Evolutionary conservation across 1,140 invertebrate genomes (phyloP).

Genomic region (Euborellia annulipes): DNA sequence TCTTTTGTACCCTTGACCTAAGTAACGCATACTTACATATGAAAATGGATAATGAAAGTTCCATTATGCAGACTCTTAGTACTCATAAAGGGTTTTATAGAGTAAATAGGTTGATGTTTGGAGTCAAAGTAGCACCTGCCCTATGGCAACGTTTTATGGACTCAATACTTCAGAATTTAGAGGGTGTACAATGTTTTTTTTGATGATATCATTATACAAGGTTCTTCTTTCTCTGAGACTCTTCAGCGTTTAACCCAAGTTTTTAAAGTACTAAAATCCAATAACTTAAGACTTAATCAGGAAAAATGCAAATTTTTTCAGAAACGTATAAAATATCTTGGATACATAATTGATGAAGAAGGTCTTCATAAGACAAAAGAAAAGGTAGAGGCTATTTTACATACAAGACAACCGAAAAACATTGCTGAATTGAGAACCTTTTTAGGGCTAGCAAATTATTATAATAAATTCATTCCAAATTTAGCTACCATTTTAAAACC

Average conservation of each 20-base stretch:
- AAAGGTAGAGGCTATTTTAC: constrained; percentile 25
- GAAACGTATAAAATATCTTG: constrained; percentile 18
- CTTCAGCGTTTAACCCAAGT: too few species aligned
- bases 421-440: constrained; percentile 17
- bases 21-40: neutral
- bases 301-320: constrained; percentile 19
- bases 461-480: constrained; percentile 19
- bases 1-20: constrained; percentile 14
- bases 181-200: constrained; percentile 14
- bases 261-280: too few species aligned
- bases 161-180: constrained; percentile 16
- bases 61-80: constrained; percentile 15
- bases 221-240: too few species aligned
- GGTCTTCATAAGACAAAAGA: constrained; percentile 23
- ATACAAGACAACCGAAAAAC: constrained; percentile 15
- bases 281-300: constrained; percentile 4
- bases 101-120: constrained; percentile 24
- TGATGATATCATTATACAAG: constrained; percentile 21
- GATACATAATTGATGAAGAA: constrained; percentile 19
- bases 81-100: constrained; percentile 21
- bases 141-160: constrained; percentile 26
- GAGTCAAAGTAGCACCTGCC: constrained; percentile 20
- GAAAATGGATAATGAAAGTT: neutral
- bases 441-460: constrained; percentile 21
- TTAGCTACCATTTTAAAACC: constrained; percentile 16